A percentile compares a stretch with the other conserved stretches of the same genome.
Evolutionary conservation across 2,888 invertebrate genomes (phyloP).

Genomic region (Nineta flava): DNA sequence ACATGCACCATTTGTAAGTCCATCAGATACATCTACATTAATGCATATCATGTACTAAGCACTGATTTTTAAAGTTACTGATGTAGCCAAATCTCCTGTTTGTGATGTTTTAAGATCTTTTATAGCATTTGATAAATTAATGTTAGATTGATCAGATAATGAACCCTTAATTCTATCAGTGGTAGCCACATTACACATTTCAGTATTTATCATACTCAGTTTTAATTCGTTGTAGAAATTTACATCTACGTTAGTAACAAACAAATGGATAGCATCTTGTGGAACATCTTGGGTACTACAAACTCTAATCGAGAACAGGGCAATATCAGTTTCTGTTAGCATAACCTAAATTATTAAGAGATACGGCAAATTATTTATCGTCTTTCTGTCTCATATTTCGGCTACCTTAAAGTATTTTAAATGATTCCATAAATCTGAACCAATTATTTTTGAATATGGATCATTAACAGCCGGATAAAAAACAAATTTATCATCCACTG

Average conservation of each 20-base stretch:
- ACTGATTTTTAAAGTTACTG: constrained; percentile 13
- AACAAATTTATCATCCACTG: constrained; percentile 16
- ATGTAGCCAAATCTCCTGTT: constrained; percentile 9
- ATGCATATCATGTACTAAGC: constrained; percentile 15
- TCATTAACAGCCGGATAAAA: constrained; percentile 8
- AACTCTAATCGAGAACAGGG: constrained; percentile 11
- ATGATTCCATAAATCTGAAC: constrained; percentile 14
- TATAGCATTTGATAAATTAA: not conserved
- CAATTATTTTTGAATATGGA: too few species aligned
- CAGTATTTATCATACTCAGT: not conserved
- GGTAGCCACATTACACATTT: not conserved
- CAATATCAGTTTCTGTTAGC: constrained; percentile 14
- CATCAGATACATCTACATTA: constrained; percentile 7
- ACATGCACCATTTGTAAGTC: constrained; percentile 16
- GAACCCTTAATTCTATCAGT: constrained; percentile 3
- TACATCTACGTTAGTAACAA: constrained; percentile 9
- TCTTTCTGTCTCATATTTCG: constrained; percentile 18
- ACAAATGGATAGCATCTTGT: constrained; percentile 9
- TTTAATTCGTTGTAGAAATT: constrained; percentile 6
- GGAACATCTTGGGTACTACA: constrained; percentile 3
- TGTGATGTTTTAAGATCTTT: not conserved
- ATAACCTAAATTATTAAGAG: constrained; percentile 11
- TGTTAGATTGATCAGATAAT: not conserved
- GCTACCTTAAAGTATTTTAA: constrained; percentile 17
- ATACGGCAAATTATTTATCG: constrained; percentile 13